Conservation (phyloP, 2,888 invertebrate species). For the Proisotoma minuta region DNA sequence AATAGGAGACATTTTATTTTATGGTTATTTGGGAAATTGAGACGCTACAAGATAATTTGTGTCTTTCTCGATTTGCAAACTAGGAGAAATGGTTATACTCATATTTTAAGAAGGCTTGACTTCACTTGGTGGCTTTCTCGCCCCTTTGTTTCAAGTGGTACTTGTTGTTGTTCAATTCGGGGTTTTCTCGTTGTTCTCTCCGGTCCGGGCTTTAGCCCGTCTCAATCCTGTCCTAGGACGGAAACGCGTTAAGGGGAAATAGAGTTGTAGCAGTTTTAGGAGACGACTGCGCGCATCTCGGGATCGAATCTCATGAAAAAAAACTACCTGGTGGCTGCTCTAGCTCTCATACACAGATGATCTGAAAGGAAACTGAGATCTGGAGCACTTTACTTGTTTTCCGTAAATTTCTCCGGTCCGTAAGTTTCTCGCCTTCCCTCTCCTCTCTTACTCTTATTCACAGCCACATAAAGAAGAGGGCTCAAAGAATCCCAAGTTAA, state of each 20-base stretch:
- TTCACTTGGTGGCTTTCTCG: too few relatives aligned
- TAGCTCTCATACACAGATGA: constrained; percentile 20
- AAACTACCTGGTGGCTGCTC: too few relatives aligned
- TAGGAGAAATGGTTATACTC: too few relatives aligned
- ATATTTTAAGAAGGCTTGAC: too few relatives aligned
- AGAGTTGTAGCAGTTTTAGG: background rate
- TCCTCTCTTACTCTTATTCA: background rate
- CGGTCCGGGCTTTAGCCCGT: background rate
- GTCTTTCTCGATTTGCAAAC: too few relatives aligned
- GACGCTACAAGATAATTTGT: too few relatives aligned
- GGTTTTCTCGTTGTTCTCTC: background rate
- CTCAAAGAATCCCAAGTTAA: background rate
- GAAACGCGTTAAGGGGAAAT: background rate
- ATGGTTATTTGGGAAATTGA: too few relatives aligned
- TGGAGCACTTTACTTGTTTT: constrained; percentile 22
- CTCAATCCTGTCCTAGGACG: background rate
- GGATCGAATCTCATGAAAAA: constrained; percentile 32
- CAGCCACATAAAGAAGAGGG: background rate
- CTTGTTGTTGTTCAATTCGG: background rate
- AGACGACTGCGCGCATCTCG: constrained; percentile 37
- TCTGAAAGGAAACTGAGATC: constrained; percentile 17
- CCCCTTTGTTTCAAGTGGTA: too few relatives aligned
- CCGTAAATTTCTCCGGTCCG: background rate
- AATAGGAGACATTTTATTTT: too few relatives aligned
- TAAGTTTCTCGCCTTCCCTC: background rate